These are phyloP conservation scores for Drosophila jambulina DNA, from an alignment of 1,140 invertebrate genomes.

Conservation along the genomic window DNA sequence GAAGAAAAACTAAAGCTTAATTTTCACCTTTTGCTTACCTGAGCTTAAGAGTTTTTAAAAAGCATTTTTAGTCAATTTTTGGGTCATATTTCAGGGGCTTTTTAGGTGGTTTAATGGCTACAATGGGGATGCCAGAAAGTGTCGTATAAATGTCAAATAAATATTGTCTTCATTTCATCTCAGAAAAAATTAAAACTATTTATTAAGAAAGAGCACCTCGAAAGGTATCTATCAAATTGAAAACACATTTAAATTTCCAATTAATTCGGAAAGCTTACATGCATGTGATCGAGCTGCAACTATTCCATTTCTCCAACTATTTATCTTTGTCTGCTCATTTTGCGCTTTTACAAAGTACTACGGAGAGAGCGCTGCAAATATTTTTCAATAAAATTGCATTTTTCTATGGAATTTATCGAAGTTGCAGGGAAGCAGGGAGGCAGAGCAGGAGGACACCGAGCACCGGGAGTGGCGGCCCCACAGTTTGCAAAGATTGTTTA, in stretches of 20 bases:
- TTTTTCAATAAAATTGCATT: conserved; percentile 79
- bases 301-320: background rate
- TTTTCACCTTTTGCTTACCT: conserved; percentile 12
- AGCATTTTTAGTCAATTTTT: background rate
- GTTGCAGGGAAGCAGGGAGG: conserved; percentile 27
- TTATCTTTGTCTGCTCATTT: conserved; percentile 43
- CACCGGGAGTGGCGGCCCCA: background rate
- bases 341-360: conserved; percentile 10
- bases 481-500: conserved; percentile 58
- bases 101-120: no score
- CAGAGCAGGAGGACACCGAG: background rate
- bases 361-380: conserved; percentile 54
- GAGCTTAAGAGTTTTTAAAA: background rate
- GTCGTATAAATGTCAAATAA: no score
- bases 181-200: no score
- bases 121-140: no score
- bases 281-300: conserved; percentile 4
- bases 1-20: conserved; percentile 25
- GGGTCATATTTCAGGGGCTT: background rate
- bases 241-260: conserved; percentile 52
- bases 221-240: no score
- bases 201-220: no score
- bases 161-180: no score
- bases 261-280: conserved; percentile 31
- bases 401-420: conserved; percentile 72